Base-by-base conservation (phyloP, 2,888 invertebrate species). In the Entomobrya multifasciata region DNA sequence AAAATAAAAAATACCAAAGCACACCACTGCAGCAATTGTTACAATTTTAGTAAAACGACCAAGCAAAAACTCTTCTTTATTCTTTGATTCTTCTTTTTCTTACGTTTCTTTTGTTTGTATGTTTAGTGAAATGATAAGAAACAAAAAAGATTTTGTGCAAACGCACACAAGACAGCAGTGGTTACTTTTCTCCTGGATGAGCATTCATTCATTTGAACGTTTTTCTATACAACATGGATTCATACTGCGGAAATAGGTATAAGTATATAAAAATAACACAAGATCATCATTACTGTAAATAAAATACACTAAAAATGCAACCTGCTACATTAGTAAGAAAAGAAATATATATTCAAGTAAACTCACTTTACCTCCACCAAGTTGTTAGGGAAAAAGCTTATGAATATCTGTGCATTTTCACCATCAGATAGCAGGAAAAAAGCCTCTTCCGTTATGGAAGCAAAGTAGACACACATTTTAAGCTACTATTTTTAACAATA, bases 111-210 rank as follows among this genome's bases (percentile, higher is more conserved):
- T 20, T 55, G 49, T 70, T 36, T 36, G 36, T 36, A 36, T 36
- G 4, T 6, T 36, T 8, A 6, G 36, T 36, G 17, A 60, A 25
- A 41, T 8, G 36, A 67, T 44, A 67, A 10, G 1, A 44, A 25
- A 44, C 1, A 8, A 10, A 8, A 44, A 25, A 44, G 0, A 8
- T 70, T n/a, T 44, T 72, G 47, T 47, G 49, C 49, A 25, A 27
- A 30, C 15, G 13, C 13, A 49, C 3, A 49, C 49, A 15, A 49
- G 3, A 49, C 5, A 36, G 27, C 65, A 36, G 65, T 65, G 41
- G 17, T 47, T 44, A 47, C 67, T 15, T 67, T 82, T 20, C 83
- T 77, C 78, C 84, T 84, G 84, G 84, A 77, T 84, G 78, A 78
- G 57, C 70, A 84, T 44, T 62, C 55, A 77, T 55, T 83, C 65